These are phyloP conservation scores for Poecilia latipinna DNA, from an alignment of 2,113 vertebrate genomes.

Conservation along the genomic window DNA sequence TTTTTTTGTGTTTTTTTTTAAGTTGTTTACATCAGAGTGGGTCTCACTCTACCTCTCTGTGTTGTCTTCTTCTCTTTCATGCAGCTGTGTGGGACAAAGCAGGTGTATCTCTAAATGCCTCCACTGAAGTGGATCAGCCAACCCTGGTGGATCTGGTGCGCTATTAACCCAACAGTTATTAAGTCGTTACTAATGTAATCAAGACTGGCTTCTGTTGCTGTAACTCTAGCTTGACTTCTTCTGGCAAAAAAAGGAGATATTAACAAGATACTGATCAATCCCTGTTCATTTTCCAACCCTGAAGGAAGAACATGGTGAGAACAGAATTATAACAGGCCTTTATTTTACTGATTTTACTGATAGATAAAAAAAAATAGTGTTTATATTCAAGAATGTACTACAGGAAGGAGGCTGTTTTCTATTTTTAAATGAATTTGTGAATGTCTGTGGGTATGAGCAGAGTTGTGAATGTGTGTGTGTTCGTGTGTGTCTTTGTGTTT, in stretches of 20 bases:
- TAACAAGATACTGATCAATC: constrained; percentile 36
- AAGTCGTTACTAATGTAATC: constrained; percentile 46
- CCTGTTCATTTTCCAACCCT: not conserved
- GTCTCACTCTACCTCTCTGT: not conserved
- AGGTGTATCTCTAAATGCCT: constrained; percentile 47
- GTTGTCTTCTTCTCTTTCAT: constrained; percentile 4
- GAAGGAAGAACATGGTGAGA: constrained; percentile 12
- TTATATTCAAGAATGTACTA: constrained; percentile 25
- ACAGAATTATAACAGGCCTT: not conserved
- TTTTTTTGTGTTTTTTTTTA: not conserved
- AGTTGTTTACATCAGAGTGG: not conserved
- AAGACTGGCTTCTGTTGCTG: constrained; percentile 26
- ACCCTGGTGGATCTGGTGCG: constrained; percentile 38
- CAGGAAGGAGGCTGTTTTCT: constrained; percentile 40
- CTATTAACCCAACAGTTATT: constrained; percentile 45
- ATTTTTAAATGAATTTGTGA: constrained; percentile 1
- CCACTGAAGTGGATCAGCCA: constrained; percentile 58
- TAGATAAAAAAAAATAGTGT: constrained; percentile 10
- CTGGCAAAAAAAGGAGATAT: not conserved
- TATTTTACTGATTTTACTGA: constrained; percentile 12
- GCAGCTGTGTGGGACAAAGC: constrained; percentile 63
- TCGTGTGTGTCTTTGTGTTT: constrained; percentile 32
- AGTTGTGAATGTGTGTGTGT: constrained; percentile 26
- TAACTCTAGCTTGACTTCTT: constrained; percentile 11
- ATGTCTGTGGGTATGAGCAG: constrained; percentile 8